Evolutionary conservation across 2,113 vertebrate species (phyloP), one percentile per base, ranked within the genome.

Genomic region (Toxotes jaculatrix): DNA sequence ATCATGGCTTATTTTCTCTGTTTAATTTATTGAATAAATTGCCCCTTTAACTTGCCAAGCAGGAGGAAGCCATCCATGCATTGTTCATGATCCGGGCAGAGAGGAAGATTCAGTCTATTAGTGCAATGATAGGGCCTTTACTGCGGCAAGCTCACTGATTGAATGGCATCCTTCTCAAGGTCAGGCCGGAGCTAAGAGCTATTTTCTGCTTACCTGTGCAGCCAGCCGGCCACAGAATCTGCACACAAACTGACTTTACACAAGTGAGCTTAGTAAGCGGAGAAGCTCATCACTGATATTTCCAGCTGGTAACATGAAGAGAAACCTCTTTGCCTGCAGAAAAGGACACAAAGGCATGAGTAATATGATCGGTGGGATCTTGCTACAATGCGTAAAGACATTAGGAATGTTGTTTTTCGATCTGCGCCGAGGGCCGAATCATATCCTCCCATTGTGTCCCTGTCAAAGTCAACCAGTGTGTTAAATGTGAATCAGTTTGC

Each of bases 141-240:
- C 89, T 86, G 89, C 84, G 32, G 86, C 51, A 59, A 64, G 89
- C 85, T 68, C 57, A 17, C 91, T 92, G 91, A 94, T 91, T 92
- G 93, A 90, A 92, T 93, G 90, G 88, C 91, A 86, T 91, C 89
- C 88, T 77, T 73, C 63, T 92, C 91, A 93, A 93, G 94, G 93
- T 94, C 93, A 91, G 91, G 75, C 82, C 27, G 27, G 63, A 83
- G 90, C 91, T 91, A 88, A 91, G 88, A 93, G 91, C 83, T 90
- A 88, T 94, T 91, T 93, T 93, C 83, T 93, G 92, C 92, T 94
- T 93, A 94, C 93, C 93, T 93, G 92, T 90, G 92, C 92, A 92
- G 92, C 85, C 86, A 77, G 80, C 62, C 88, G 66, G 87, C 88
- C 89, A 90, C 89, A 80, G 87, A 80, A 92, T 90, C 89, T 89